A percentile compares a stretch with the other conserved stretches of the same genome.
phyloP scores from a whole-genome alignment of 2,888 invertebrate genomes.

The Candidula unifasciata region DNA sequence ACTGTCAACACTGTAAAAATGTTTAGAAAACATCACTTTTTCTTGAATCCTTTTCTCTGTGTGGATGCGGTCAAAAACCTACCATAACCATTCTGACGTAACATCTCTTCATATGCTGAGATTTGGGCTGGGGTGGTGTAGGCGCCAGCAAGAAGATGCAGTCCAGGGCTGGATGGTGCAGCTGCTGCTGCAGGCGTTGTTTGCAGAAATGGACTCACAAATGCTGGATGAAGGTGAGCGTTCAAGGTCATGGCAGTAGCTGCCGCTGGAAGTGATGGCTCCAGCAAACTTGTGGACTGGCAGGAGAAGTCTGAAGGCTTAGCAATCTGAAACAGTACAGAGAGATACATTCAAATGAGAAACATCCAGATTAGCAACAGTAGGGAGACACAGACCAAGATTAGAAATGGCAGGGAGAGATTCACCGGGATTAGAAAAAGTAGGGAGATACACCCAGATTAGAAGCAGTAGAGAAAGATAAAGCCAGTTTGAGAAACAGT shows the following conservation, averaged over 20 bases:
- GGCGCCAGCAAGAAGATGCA: conserved; percentile 57
- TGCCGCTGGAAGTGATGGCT: conserved; percentile 42
- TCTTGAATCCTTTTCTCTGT: conserved; percentile 7
- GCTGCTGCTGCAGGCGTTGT: conserved; percentile 29
- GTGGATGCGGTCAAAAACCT: conserved; percentile 21
- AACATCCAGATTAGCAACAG: no score
- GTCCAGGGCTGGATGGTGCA: conserved; percentile 50
- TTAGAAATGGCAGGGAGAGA: no score
- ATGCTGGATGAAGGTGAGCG: conserved; percentile 59
- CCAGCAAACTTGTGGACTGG: conserved; percentile 22
- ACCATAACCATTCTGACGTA: conserved; percentile 55
- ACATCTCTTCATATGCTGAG: conserved; percentile 59
- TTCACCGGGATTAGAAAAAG: no score
- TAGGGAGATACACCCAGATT: no score
- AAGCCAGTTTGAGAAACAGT: no score
- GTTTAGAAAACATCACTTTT: conserved; percentile 8
- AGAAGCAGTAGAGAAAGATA: no score
- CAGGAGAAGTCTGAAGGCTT: conserved; percentile 41
- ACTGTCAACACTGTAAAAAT: no score
- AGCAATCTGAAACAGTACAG: conserved; percentile 42
- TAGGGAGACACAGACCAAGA: no score
- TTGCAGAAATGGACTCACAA: conserved; percentile 50
- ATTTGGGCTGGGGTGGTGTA: conserved; percentile 56
- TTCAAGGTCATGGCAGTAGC: conserved; percentile 46
- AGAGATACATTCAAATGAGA: no score